phyloP scores from a whole-genome alignment of 2,888 invertebrate genomes.

The Phymatocera aterrima region DNA sequence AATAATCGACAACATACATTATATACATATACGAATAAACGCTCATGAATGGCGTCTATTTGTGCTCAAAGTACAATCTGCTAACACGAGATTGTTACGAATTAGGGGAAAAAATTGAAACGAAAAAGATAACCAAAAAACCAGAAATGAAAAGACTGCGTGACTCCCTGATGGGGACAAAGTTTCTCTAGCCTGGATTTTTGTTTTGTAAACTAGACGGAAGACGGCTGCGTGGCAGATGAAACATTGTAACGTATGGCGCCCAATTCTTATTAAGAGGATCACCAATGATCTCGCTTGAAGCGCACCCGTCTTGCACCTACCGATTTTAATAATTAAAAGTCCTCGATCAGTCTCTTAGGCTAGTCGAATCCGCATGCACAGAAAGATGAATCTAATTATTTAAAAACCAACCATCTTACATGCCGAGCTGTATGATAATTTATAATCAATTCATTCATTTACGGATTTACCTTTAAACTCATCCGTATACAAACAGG shows the following conservation, averaged over 20 bases:
- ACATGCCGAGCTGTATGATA: neutral
- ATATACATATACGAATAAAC: conserved; percentile 16
- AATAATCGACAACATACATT: conserved; percentile 20
- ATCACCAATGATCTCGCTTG: neutral
- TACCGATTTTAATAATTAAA: neutral
- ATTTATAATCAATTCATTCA: neutral
- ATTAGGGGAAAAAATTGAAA: neutral
- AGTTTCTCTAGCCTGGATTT: neutral
- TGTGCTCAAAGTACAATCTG: conserved; percentile 17
- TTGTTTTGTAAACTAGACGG: neutral
- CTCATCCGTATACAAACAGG: neutral
- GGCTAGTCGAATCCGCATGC: neutral
- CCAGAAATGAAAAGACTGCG: neutral
- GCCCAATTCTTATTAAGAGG: neutral
- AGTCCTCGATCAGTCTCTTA: neutral
- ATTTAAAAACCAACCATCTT: neutral
- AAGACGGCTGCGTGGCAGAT: neutral
- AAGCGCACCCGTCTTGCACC: neutral
- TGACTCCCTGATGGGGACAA: neutral
- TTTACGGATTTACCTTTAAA: neutral
- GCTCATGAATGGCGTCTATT: conserved; percentile 31
- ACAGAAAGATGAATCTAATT: neutral
- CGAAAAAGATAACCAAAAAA: neutral
- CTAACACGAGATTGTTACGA: conserved; percentile 12
- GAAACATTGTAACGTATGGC: neutral